phyloP scores from a whole-genome alignment of 1,140 invertebrate genomes.

The Ptiloglossa arizonensis region DNA sequence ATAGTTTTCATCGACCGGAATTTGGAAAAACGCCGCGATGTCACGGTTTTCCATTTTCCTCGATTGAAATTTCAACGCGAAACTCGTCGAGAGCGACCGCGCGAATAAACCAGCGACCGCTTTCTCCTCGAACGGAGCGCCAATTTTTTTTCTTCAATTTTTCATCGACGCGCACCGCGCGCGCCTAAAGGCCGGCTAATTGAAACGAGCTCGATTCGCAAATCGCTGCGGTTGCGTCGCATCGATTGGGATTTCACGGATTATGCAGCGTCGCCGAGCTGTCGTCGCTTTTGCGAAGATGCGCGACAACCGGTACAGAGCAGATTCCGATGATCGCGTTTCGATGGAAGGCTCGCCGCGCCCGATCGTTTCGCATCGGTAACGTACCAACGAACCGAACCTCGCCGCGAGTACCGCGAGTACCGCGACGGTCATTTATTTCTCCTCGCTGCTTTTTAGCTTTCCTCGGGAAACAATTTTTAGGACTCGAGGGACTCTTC shows the following conservation, averaged over 20 bases:
- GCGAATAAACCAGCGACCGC: neutral
- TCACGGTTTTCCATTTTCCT: neutral
- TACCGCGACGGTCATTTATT: no score
- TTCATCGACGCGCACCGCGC: neutral
- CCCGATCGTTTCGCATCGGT: no score
- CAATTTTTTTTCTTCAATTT: neutral
- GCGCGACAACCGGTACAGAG: slow-evolving; percentile 43
- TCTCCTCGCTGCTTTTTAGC: no score
- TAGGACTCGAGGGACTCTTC: neutral
- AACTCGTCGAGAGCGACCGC: neutral
- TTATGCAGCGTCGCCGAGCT: slow-evolving; percentile 17
- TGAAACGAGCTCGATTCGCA: slow-evolving; percentile 13
- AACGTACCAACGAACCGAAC: no score
- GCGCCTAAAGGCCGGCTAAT: slow-evolving; percentile 7
- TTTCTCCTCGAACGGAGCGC: no score
- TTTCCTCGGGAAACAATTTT: no score
- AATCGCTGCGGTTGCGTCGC: neutral
- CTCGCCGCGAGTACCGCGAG: no score
- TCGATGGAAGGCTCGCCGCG: neutral
- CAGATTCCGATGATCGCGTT: slow-evolving; percentile 55
- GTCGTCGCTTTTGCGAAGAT: slow-evolving; percentile 39
- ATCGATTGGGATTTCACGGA: slow-evolving; percentile 31
- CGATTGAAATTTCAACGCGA: neutral
- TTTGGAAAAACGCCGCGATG: neutral
- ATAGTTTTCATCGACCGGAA: neutral